phyloP scores from a whole-genome alignment of 1,140 invertebrate species.

The Drosophila asahinai region DNA sequence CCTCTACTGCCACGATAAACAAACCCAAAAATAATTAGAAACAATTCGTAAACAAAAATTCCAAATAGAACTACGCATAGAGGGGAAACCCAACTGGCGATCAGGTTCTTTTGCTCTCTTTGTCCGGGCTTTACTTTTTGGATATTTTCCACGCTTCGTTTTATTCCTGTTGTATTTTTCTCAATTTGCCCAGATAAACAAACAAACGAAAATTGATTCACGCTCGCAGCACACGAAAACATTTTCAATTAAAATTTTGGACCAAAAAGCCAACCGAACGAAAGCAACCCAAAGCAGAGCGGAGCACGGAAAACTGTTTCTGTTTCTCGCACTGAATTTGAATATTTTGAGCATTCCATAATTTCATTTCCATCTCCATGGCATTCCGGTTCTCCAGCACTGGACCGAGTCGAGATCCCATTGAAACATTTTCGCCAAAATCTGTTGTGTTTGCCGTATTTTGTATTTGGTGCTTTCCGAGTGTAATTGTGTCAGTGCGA shows the following conservation, averaged over 20 bases:
- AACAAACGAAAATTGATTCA: constrained; percentile 76
- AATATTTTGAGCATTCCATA: constrained; percentile 76
- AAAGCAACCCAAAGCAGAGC: constrained; percentile 40
- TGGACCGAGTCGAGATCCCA: constrained; percentile 39
- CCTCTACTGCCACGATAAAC: constrained; percentile 53
- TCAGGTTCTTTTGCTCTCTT: constrained; percentile 44
- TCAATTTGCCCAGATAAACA: constrained; percentile 74
- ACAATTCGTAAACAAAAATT: constrained; percentile 76
- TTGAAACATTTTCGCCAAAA: constrained; percentile 57
- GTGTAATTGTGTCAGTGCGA: constrained; percentile 22
- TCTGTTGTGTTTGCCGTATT: constrained; percentile 38
- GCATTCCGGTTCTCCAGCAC: constrained; percentile 54
- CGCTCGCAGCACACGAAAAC: constrained; percentile 78
- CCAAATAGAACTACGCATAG: constrained; percentile 26
- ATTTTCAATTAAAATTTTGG: constrained; percentile 72
- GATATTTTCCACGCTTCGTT: constrained; percentile 28
- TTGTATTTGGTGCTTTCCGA: constrained; percentile 32
- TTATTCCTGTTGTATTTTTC: constrained; percentile 49
- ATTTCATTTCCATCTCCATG: constrained; percentile 67
- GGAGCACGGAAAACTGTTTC: constrained; percentile 29
- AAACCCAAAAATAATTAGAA: constrained; percentile 73
- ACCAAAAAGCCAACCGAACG: constrained; percentile 56
- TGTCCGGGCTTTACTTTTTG: constrained; percentile 31
- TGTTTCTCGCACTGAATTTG: constrained; percentile 67
- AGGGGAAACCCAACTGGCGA: constrained; percentile 42